Conservation (phyloP, 2,797 vertebrate genomes). For the Holocentrus rufus region DNA sequence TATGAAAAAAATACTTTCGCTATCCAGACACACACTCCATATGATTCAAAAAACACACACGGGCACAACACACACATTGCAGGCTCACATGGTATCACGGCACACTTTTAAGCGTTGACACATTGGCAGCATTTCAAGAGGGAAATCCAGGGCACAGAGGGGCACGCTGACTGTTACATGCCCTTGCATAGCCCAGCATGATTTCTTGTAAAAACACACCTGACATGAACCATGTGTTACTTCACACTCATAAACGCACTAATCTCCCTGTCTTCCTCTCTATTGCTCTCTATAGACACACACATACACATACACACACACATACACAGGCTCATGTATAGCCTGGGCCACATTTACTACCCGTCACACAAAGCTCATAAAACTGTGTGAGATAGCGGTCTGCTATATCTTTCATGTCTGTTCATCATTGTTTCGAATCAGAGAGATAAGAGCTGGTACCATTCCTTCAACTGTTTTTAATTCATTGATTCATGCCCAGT, state of each 20-base stretch:
- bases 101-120: slow-evolving; percentile 45
- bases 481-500: neutral
- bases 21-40: neutral
- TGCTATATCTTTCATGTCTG: neutral
- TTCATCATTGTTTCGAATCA: neutral
- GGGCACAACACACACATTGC: slow-evolving; percentile 9
- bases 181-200: slow-evolving; percentile 1
- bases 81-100: slow-evolving; percentile 26
- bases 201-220: slow-evolving; percentile 44
- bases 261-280: neutral
- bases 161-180: slow-evolving; percentile 50
- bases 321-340: neutral
- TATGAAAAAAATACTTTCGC: neutral
- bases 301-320: slow-evolving; percentile 14
- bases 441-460: neutral
- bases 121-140: slow-evolving; percentile 70
- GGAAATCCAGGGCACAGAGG: slow-evolving; percentile 64
- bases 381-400: neutral
- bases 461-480: neutral
- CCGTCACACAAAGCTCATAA: neutral
- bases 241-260: slow-evolving; percentile 19
- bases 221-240: slow-evolving; percentile 47
- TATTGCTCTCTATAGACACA: neutral
- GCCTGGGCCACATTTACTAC: neutral
- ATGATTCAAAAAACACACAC: slow-evolving; percentile 27